Conservation (phyloP, 2,113 vertebrate genomes). For the Takifugu bimaculatus region DNA sequence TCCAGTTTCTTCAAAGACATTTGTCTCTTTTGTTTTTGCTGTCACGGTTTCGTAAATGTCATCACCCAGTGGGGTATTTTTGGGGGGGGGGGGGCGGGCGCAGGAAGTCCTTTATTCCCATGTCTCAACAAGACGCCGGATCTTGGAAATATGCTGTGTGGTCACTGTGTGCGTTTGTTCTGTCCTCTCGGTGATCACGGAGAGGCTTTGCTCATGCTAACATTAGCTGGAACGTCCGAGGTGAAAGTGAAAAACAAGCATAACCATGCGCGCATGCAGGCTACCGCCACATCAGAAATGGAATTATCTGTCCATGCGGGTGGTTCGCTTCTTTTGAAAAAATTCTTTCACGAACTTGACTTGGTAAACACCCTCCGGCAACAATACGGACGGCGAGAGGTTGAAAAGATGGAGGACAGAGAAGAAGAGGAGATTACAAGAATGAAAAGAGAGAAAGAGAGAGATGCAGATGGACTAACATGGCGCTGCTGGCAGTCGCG, state of each 20-base stretch:
- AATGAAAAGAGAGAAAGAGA: constrained; percentile 9
- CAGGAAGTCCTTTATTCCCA: too few relatives aligned
- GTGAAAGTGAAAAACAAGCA: neutral
- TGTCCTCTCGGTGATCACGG: too few relatives aligned
- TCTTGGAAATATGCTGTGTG: too few relatives aligned
- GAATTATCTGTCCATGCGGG: neutral
- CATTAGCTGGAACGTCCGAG: neutral
- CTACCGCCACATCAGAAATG: too few relatives aligned
- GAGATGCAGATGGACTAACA: constrained; percentile 84
- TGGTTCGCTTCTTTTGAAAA: constrained; percentile 26
- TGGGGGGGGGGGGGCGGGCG: too few relatives aligned
- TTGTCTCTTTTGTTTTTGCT: neutral
- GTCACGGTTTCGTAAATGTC: neutral
- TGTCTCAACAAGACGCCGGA: too few relatives aligned
- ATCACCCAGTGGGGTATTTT: too few relatives aligned
- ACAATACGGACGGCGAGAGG: constrained; percentile 44
- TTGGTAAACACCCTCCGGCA: constrained; percentile 36
- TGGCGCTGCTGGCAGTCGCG: constrained; percentile 90
- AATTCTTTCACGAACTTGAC: constrained; percentile 28
- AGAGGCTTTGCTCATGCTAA: too few relatives aligned
- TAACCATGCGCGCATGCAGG: too few relatives aligned
- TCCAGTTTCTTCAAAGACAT: neutral
- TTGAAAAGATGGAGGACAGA: constrained; percentile 34
- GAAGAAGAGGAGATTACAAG: neutral
- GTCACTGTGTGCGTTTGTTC: too few relatives aligned